Evolutionary conservation across 2,888 invertebrate species (phyloP).

Genomic region (Spisula subtruncata): DNA sequence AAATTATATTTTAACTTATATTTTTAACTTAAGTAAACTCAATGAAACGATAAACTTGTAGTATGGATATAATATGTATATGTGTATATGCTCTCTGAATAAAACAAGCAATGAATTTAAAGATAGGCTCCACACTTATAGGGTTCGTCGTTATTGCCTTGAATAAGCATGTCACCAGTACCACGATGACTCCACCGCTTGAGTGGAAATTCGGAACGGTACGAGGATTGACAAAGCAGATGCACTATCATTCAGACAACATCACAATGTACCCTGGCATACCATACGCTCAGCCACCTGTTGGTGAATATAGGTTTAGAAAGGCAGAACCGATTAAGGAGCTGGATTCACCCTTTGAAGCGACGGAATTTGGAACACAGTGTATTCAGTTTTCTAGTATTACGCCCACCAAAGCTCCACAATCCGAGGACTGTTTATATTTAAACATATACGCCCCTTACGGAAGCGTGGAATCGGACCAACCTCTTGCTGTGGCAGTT

Average conservation of each 20-base stretch:
- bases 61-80: too few relatives aligned
- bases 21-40: too few relatives aligned
- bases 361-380: neutral
- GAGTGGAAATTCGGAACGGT: neutral
- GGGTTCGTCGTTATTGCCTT: too few relatives aligned
- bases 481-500: slow-evolving; percentile 56
- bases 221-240: neutral
- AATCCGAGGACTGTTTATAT: slow-evolving; percentile 72
- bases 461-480: neutral
- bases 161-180: too few relatives aligned
- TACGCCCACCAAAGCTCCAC: neutral
- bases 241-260: neutral
- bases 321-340: slow-evolving; percentile 26
- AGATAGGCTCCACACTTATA: too few relatives aligned
- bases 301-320: slow-evolving; percentile 23
- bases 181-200: too few relatives aligned
- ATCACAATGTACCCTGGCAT: neutral
- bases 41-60: too few relatives aligned
- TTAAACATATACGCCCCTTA: slow-evolving; percentile 68
- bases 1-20: too few relatives aligned
- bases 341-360: neutral
- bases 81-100: too few relatives aligned
- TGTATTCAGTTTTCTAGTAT: slow-evolving; percentile 5
- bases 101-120: too few relatives aligned
- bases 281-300: slow-evolving; percentile 23